Evolutionary conservation across 2,888 invertebrate species (phyloP).

Genomic region (Tetropium fuscum): DNA sequence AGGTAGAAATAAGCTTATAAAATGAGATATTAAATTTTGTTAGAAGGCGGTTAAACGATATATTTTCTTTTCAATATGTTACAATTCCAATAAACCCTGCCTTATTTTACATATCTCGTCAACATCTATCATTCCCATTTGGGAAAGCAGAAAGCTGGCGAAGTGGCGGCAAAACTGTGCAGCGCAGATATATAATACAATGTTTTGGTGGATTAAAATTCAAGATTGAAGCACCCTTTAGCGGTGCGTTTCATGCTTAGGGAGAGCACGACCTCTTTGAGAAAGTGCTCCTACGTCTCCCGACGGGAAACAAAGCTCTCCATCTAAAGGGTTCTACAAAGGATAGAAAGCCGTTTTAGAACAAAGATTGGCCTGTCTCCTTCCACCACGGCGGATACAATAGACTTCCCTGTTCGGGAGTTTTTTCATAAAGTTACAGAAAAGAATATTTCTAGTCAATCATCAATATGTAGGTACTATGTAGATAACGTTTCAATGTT

Average conservation of each 20-base stretch:
- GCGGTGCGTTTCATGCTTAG: slow-evolving; percentile 38
- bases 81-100: too few relatives aligned
- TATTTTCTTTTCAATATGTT: too few relatives aligned
- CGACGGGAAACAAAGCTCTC: slow-evolving; percentile 39
- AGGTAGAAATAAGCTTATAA: too few relatives aligned
- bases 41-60: too few relatives aligned
- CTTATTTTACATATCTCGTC: too few relatives aligned
- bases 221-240: slow-evolving; percentile 44
- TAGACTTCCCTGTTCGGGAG: slow-evolving; percentile 4
- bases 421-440: too few relatives aligned
- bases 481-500: too few relatives aligned
- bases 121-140: background rate
- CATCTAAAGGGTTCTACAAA: slow-evolving; percentile 33
- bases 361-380: slow-evolving; percentile 29
- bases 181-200: slow-evolving; percentile 26
- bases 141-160: background rate
- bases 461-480: too few relatives aligned
- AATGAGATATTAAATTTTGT: too few relatives aligned
- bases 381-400: slow-evolving; percentile 12
- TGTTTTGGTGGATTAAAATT: slow-evolving; percentile 46
- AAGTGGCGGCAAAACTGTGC: slow-evolving; percentile 9
- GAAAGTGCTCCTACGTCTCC: slow-evolving; percentile 26
- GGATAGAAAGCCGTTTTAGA: slow-evolving; percentile 21
- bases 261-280: slow-evolving; percentile 37
- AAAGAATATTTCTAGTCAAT: too few relatives aligned